phyloP scores from a whole-genome alignment of 1,140 invertebrate species.

The Euschistus heros region DNA sequence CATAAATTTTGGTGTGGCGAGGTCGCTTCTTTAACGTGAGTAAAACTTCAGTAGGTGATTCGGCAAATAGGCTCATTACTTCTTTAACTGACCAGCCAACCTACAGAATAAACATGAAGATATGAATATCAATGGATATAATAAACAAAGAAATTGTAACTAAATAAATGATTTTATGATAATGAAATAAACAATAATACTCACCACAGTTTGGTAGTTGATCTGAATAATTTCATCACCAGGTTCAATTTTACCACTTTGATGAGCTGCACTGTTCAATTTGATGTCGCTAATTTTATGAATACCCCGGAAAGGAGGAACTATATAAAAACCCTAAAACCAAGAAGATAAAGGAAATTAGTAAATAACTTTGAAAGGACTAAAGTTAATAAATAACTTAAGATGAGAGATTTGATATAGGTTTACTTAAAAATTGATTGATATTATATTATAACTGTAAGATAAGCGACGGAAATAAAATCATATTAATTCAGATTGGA shows the following conservation, averaged over 20 bases:
- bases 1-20: slow-evolving; percentile 69
- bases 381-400: no score
- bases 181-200: slow-evolving; percentile 27
- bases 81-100: slow-evolving; percentile 76
- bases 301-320: slow-evolving; percentile 72
- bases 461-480: no score
- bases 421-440: neutral
- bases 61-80: slow-evolving; percentile 62
- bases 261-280: slow-evolving; percentile 70
- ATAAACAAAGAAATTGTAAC: neutral
- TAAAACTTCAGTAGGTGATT: slow-evolving; percentile 67
- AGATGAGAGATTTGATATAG: no score
- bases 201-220: slow-evolving; percentile 80
- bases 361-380: no score
- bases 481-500: no score
- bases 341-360: neutral
- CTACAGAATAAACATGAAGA: slow-evolving; percentile 35
- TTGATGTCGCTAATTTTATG: slow-evolving; percentile 80
- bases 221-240: slow-evolving; percentile 90
- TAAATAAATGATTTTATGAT: neutral
- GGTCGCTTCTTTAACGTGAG: slow-evolving; percentile 76
- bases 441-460: no score
- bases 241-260: slow-evolving; percentile 79
- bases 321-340: slow-evolving; percentile 66
- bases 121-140: neutral